Evolutionary conservation across 1,140 invertebrate genomes (phyloP).

Genomic region (Diabrotica virgifera): DNA sequence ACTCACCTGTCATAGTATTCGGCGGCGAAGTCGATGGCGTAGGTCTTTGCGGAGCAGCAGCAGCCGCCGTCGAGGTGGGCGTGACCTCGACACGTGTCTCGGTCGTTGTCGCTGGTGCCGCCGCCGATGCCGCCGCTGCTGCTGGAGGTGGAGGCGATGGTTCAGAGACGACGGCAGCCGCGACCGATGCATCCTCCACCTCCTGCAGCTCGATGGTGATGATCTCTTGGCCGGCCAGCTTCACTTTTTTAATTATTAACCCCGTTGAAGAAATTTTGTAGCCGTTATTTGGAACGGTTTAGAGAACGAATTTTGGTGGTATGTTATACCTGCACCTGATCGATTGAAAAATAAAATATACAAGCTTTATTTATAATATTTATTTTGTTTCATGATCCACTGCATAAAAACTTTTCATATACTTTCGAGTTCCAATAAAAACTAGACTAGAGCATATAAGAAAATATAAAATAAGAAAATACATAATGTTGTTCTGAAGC

Average conservation of each 20-base stretch:
- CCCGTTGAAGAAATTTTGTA: conserved; percentile 12
- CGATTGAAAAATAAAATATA: conserved; percentile 5
- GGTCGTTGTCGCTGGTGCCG: neutral
- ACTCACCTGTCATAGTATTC: conserved; percentile 46
- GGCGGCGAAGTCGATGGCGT: conserved; percentile 39
- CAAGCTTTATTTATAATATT: too few relatives aligned
- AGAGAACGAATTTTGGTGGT: conserved; percentile 8
- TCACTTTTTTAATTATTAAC: conserved; percentile 22
- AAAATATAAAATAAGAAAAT: too few relatives aligned
- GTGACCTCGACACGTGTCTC: conserved; percentile 10
- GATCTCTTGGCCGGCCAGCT: conserved; percentile 44
- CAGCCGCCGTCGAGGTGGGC: conserved; percentile 23
- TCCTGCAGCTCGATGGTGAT: conserved; percentile 44
- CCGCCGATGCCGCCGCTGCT: neutral
- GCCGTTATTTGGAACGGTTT: neutral
- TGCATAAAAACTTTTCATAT: too few relatives aligned
- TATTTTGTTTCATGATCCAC: too few relatives aligned
- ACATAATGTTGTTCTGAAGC: too few relatives aligned
- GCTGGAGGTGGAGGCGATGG: conserved; percentile 23
- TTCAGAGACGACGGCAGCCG: conserved; percentile 23
- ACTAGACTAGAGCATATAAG: too few relatives aligned
- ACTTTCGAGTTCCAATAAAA: too few relatives aligned
- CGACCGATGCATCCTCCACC: conserved; percentile 39
- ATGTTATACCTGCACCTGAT: neutral
- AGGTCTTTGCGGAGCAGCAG: conserved; percentile 24